Evolutionary conservation across 92 coral and sea anemone genomes (phyloP).

Genomic region (Epizoanthus ramosus): DNA sequence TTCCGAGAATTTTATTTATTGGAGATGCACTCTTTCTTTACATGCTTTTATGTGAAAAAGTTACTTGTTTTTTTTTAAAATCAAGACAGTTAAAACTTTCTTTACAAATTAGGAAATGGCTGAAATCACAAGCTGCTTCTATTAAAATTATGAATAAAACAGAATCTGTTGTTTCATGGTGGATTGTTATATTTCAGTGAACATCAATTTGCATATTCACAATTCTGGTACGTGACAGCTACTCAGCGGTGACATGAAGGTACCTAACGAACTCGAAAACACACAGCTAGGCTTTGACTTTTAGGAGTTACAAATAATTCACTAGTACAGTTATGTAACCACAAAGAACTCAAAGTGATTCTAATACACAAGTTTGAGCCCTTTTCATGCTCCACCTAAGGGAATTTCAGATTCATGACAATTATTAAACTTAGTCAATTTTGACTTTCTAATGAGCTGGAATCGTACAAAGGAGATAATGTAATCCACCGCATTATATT

Average conservation of each 20-base stretch:
- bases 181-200: background rate
- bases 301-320: background rate
- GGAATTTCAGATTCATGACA: background rate
- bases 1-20: no score
- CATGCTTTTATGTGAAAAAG: no score
- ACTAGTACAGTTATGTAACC: background rate
- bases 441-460: background rate
- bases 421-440: background rate
- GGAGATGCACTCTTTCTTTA: no score
- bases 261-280: background rate
- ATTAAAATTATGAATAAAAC: background rate
- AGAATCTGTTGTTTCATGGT: background rate
- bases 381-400: slow-evolving; percentile 10
- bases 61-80: no score
- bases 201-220: background rate
- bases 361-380: slow-evolving; percentile 3
- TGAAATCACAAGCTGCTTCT: slow-evolving; percentile 3
- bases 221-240: background rate
- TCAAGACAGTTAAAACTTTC: background rate
- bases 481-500: no score
- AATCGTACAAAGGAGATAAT: background rate
- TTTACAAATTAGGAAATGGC: slow-evolving; percentile 3
- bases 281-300: background rate
- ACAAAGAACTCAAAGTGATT: slow-evolving; percentile 1
- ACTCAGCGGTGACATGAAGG: no score